phyloP scores from a whole-genome alignment of 2,888 invertebrate species.

The Chirona hameri region DNA sequence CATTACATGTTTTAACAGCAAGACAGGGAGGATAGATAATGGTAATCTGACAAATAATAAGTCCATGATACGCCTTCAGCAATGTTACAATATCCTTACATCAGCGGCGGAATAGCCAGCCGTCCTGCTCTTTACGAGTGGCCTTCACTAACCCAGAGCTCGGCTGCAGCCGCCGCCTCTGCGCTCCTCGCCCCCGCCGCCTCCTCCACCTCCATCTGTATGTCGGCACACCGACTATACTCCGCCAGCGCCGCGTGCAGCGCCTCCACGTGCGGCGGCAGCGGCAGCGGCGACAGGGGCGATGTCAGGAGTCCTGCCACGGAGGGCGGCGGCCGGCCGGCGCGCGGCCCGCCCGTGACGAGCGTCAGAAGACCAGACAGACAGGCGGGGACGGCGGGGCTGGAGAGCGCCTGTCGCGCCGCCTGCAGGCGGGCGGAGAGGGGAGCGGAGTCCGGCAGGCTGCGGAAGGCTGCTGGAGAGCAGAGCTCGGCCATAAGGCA shows the following conservation, averaged over 20 bases:
- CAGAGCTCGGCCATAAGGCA: background rate
- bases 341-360: constrained; percentile 44
- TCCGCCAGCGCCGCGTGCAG: background rate
- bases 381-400: background rate
- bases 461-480: background rate
- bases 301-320: constrained; percentile 65
- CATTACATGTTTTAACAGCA: too few species aligned
- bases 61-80: too few species aligned
- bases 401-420: background rate
- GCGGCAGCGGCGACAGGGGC: constrained; percentile 72
- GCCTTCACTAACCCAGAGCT: background rate
- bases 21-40: too few species aligned
- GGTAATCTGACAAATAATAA: too few species aligned
- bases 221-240: background rate
- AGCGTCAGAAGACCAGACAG: background rate
- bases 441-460: background rate
- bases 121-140: too few species aligned
- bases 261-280: constrained; percentile 22
- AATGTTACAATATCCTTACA: too few species aligned
- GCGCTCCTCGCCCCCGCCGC: background rate
- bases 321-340: constrained; percentile 54
- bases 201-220: background rate
- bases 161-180: background rate
- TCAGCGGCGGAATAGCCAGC: too few species aligned
- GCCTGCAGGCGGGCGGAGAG: background rate